These are phyloP conservation scores for Fregata magnificens DNA, from an alignment of 2,113 vertebrate genomes.

Conservation along the genomic window DNA sequence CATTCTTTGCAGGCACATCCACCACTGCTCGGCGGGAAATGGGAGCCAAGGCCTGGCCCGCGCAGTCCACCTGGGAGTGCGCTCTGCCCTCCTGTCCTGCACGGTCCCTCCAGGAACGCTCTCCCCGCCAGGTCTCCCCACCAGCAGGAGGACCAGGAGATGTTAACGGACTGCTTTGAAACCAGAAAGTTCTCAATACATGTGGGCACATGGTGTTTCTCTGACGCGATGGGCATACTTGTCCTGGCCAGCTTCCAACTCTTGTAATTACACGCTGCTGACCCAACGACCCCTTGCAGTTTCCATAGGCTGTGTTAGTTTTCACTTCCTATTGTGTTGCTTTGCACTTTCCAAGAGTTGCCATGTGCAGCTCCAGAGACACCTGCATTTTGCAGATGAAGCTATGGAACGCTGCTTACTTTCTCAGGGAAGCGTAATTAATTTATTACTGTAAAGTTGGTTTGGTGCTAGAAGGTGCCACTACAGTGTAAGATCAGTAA, in stretches of 20 bases:
- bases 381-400: constrained; percentile 10
- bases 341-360: neutral
- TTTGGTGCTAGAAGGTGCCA: neutral
- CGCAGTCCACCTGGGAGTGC: accelerated
- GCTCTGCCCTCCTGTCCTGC: neutral
- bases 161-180: neutral
- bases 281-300: neutral
- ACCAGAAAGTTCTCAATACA: neutral
- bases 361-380: neutral
- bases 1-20: neutral
- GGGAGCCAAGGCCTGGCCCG: neutral
- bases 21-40: accelerated
- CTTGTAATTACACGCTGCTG: constrained; percentile 53
- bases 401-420: accelerated
- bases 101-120: neutral
- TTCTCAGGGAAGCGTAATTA: neutral
- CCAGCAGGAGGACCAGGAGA: neutral
- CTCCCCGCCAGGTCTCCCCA: neutral
- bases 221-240: neutral
- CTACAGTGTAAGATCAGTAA: neutral
- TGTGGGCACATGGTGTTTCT: neutral
- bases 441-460: neutral
- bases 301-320: constrained; percentile 50
- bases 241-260: neutral
- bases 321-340: constrained; percentile 46